Evolutionary conservation across 1,140 invertebrate genomes (phyloP).

Genomic region (Pinna nobilis): DNA sequence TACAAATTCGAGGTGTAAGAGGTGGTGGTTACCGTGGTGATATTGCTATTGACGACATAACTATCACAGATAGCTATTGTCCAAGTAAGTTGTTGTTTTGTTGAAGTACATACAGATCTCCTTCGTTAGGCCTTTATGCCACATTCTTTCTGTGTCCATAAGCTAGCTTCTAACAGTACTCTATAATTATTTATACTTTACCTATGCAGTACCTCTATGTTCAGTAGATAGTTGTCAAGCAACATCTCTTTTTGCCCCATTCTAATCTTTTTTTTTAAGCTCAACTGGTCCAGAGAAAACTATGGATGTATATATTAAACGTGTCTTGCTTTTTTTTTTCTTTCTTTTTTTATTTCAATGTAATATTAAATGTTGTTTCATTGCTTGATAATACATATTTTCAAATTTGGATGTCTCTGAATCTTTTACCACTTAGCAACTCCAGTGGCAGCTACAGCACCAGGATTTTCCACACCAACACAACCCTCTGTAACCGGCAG

Average conservation of each 20-base stretch:
- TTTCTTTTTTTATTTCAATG: too few relatives aligned
- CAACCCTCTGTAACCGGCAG: not conserved
- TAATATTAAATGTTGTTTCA: not conserved
- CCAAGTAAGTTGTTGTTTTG: constrained; percentile 27
- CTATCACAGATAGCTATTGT: constrained; percentile 39
- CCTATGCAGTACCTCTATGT: too few relatives aligned
- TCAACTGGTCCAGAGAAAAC: too few relatives aligned
- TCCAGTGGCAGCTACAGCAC: constrained; percentile 2
- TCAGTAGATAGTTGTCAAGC: too few relatives aligned
- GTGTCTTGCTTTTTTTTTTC: too few relatives aligned
- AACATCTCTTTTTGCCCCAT: too few relatives aligned
- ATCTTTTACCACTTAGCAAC: not conserved
- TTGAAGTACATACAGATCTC: not conserved
- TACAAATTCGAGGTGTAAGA: constrained; percentile 58
- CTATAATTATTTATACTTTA: not conserved
- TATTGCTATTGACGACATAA: constrained; percentile 65
- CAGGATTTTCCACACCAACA: not conserved
- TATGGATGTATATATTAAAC: too few relatives aligned
- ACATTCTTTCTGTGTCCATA: not conserved
- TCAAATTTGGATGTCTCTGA: not conserved
- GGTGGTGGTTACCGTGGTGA: constrained; percentile 57
- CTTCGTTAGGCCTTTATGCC: not conserved
- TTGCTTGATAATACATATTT: not conserved
- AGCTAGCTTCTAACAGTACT: not conserved
- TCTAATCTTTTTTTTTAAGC: too few relatives aligned